Conservation (phyloP, 2,888 invertebrate genomes). For the Capitulum mitella region DNA sequence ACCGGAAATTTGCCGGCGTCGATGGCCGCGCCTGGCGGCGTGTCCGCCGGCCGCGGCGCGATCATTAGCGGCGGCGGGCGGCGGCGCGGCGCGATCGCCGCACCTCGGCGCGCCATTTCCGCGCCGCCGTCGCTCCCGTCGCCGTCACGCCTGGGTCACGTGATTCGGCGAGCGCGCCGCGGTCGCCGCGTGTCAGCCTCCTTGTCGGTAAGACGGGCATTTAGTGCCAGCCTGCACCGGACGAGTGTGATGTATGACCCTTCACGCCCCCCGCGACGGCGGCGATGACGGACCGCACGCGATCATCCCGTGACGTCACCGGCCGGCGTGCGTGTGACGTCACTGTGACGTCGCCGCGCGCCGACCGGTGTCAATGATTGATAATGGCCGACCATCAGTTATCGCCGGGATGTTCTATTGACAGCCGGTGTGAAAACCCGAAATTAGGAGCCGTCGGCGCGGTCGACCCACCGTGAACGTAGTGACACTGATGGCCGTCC, state of each 20-base stretch:
- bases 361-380: background rate
- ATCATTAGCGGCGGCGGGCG: background rate
- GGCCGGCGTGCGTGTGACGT: background rate
- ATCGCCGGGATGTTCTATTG: background rate
- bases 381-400: background rate
- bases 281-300: background rate
- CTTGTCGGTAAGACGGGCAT: background rate
- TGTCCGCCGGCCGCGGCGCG: background rate
- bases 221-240: background rate
- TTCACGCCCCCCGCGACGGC: background rate
- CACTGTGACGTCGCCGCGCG: background rate
- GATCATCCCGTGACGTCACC: background rate
- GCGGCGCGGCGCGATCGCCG: no score
- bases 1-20: background rate
- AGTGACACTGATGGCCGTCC: background rate
- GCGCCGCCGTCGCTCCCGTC: no score
- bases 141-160: background rate
- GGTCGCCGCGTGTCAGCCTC: background rate
- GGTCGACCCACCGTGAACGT: background rate
- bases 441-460: background rate
- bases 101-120: background rate
- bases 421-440: constrained; percentile 14
- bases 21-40: background rate
- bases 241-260: background rate
- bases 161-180: background rate